Percentiles rank a stretch among this genome's conserved stretches.
phyloP scores from a whole-genome alignment of 1,140 invertebrate genomes.

The Ctenoplectra terminalis region DNA sequence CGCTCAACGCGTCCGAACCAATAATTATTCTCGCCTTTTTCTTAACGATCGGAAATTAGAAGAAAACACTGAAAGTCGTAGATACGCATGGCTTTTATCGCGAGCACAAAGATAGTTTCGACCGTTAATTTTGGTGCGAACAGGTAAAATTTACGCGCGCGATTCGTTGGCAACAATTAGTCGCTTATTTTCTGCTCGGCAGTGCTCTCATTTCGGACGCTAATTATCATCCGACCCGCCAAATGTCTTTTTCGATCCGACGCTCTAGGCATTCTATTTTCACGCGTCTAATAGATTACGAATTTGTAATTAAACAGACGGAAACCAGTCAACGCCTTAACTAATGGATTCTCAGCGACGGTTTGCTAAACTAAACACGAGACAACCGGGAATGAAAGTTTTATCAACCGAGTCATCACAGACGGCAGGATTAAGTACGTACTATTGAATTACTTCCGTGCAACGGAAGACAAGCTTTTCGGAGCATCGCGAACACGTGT shows the following conservation, averaged over 20 bases:
- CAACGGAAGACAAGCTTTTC: neutral
- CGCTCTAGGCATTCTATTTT: conserved; percentile 31
- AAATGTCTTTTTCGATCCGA: conserved; percentile 17
- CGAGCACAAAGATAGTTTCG: conserved; percentile 5
- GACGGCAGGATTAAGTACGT: too few species aligned
- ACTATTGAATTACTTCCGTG: too few species aligned
- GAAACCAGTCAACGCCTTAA: conserved; percentile 34
- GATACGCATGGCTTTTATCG: neutral
- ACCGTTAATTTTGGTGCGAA: conserved; percentile 65
- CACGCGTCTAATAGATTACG: conserved; percentile 40
- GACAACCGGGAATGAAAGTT: neutral
- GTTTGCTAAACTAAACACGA: neutral
- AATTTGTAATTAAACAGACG: conserved; percentile 49
- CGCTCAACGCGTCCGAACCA: neutral
- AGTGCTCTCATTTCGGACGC: conserved; percentile 44
- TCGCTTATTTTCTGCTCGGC: conserved; percentile 52
- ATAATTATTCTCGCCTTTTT: neutral
- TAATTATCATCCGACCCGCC: conserved; percentile 57
- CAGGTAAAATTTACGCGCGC: conserved; percentile 69
- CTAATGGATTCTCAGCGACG: conserved; percentile 1
- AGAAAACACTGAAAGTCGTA: neutral
- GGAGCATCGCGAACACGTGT: too few species aligned
- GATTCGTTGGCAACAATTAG: conserved; percentile 67
- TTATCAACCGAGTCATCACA: neutral
- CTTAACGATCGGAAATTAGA: neutral